Base-by-base conservation (phyloP, 1,140 invertebrate genomes). In the Scaptomyza montana region DNA sequence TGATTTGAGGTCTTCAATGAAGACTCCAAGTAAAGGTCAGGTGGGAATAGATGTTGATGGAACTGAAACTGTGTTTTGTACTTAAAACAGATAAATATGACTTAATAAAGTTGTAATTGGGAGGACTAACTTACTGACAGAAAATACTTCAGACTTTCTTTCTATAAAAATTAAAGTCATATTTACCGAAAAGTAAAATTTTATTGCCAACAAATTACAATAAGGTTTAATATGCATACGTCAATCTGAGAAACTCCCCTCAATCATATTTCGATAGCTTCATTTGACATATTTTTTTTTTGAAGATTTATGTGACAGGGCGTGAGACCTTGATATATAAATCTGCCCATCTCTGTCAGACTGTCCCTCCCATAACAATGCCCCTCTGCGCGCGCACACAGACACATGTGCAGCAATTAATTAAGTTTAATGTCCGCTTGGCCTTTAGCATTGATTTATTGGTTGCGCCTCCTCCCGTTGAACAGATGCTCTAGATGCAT, bases 391-490 rank as follows among this genome's bases (percentile, higher is more conserved):
- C 5, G 39, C 41, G n/a, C 5, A 10, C 21, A 25, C 21, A 6
- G 6, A 28, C 2, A 59, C 64, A 53, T 36, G 33, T 36, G 33
- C 62, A 67, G 78, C 75, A 87, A 89, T 87, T 87, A 87, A 87
- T 87, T 87, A 82, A 65, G 62, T 79, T 89, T 70, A 79, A 78
- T 73, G 84, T 82, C 78, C 76, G 51, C 71, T 65, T 66, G 74
- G 64, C 75, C 82, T 73, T 78, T 67, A 60, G 82, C 78, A 77
- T 71, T 82, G 84, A 87, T 87, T 87, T 87, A 87, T 87, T 45
- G 55, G 59, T 13, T 66, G 56, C 30, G 43, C 55, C 57, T 50
- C 47, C n/a, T n/a, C 12, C 39, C 12, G 13, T 33, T 33, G 30
- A 25, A 25, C 21, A 25, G 21, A 33, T 33, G 30, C 30, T 33